Percentiles rank a stretch among this genome's conserved stretches.
Evolutionary conservation across 2,113 vertebrate genomes (phyloP).

Genomic region (Chaetura pelagica): DNA sequence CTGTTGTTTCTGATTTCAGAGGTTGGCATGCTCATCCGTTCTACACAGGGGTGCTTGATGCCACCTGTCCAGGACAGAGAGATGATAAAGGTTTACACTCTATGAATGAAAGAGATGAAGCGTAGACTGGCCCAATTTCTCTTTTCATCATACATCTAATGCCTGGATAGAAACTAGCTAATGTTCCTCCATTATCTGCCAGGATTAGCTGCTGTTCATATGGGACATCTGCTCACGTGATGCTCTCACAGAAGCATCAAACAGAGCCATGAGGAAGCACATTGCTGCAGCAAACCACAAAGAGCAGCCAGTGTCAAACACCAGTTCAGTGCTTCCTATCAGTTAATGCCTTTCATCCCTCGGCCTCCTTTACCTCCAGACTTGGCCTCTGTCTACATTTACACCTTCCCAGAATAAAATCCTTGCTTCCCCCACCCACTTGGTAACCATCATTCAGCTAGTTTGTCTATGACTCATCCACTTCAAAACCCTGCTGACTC

Average conservation of each 20-base stretch:
- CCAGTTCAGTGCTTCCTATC: not conserved
- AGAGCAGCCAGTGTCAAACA: not conserved
- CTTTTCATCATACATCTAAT: not conserved
- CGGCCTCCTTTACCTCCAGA: slow-evolving; percentile 44
- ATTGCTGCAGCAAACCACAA: fast-evolving
- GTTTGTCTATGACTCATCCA: slow-evolving; percentile 49
- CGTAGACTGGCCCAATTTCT: not conserved
- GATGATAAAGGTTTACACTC: not conserved
- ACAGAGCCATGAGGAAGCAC: not conserved
- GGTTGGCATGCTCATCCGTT: fast-evolving
- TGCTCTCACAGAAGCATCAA: not conserved
- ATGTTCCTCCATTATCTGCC: not conserved
- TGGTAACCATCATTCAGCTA: slow-evolving; percentile 51
- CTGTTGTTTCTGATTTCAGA: not conserved
- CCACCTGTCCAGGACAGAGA: not conserved
- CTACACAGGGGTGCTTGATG: not conserved
- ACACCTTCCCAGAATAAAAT: slow-evolving; percentile 60
- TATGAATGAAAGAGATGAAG: not conserved
- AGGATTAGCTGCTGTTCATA: not conserved
- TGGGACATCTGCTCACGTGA: not conserved
- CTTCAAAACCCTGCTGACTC: slow-evolving; percentile 66
- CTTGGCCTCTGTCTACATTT: slow-evolving; percentile 33
- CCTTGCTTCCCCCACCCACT: slow-evolving; percentile 29
- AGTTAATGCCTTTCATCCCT: not conserved
- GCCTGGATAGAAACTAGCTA: not conserved